Evolutionary conservation across 2,113 vertebrate genomes (phyloP).

Genomic region (Paradisaea rubra): DNA sequence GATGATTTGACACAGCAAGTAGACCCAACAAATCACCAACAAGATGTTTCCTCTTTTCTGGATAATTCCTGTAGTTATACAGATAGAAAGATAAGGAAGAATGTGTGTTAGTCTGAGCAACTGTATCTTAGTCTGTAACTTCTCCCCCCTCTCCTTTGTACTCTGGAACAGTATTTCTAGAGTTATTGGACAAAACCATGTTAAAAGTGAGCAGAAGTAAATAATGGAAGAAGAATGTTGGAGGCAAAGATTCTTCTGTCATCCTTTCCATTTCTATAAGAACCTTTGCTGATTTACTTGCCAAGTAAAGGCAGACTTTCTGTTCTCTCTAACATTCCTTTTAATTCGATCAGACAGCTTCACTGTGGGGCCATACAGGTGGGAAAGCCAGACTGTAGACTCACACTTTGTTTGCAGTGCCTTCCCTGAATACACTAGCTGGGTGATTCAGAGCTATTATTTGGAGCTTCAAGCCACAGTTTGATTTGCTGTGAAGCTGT

Average conservation of each 20-base stretch:
- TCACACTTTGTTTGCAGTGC: neutral
- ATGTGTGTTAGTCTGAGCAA: neutral
- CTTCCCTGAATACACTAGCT: neutral
- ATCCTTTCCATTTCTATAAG: neutral
- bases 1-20: neutral
- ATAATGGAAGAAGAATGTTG: neutral
- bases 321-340: neutral
- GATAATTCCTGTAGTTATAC: neutral
- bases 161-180: neutral
- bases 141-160: neutral
- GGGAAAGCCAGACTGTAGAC: neutral
- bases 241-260: neutral
- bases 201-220: neutral
- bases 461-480: neutral
- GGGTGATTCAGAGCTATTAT: neutral
- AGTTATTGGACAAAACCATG: neutral
- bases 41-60: neutral
- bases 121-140: neutral
- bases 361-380: neutral
- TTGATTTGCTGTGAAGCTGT: neutral
- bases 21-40: neutral
- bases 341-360: neutral
- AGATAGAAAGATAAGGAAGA: neutral
- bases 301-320: neutral
- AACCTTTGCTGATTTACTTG: neutral